Base-by-base conservation (phyloP, 2,888 invertebrate species). In the Lacanobia oleracea region DNA sequence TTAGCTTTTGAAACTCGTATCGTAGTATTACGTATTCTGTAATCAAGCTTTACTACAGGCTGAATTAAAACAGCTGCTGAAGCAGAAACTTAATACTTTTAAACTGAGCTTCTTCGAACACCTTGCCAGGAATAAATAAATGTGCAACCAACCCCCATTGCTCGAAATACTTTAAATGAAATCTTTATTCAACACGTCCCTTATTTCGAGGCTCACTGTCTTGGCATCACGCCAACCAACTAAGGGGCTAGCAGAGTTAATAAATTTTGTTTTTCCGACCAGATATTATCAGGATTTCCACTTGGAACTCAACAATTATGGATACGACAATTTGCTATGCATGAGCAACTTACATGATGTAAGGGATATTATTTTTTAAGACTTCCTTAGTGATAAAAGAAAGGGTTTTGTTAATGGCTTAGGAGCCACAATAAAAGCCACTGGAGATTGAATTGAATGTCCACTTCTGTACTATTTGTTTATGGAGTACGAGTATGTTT, bases 231-330 rank as follows among this genome's bases (percentile, higher is more conserved):
- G 86, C 85, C 85, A 85, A 21, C 50, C 33, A 56, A 68, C 59
- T 63, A 62, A 68, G 67, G 76, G 62, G 65, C 68, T 65, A 69
- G 81, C 71, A 77, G 84, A 75, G 45, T 71, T 71, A 68, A 82
- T 85, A 81, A 82, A 86, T 86, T 83, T 76, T 62, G 73, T 79
- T 81, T 77, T 84, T 79, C 75, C 70, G 59, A 73, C 73, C 57
- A 67, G 77, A 79, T 75, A 69, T 83, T 80, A 81, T 83, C 75
- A 78, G 75, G 79, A 74, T 74, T 83, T 73, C 81, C 82, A 83
- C 70, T 83, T 71, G 70, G 63, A 65, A 18, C 67, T 69, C 73
- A 71, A 83, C 81, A 73, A 83, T 82, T 82, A 81, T 72, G 83
- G 70, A 68, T 76, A 68, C 56, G 76, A 72, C 69, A 53, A 72